A percentile compares a stretch with the other conserved stretches of the same genome.
Evolutionary conservation across 2,888 invertebrate genomes (phyloP).

Genomic region (Deilephila elpenor): DNA sequence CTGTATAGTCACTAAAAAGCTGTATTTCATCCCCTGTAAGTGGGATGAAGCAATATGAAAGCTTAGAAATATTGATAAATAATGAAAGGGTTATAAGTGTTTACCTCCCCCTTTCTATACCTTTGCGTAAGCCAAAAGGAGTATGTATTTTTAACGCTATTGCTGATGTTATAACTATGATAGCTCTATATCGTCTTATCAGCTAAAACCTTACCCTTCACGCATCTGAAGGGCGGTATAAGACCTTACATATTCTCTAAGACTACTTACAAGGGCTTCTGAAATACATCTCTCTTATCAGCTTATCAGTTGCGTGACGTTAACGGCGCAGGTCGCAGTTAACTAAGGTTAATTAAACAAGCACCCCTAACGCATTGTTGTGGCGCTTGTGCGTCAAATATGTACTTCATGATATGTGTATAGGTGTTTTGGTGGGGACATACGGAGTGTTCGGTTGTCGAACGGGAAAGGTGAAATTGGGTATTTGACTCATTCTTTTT

Average conservation of each 20-base stretch:
- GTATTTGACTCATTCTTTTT: no score
- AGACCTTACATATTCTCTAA: background rate
- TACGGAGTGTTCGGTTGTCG: constrained; percentile 34
- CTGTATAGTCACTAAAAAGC: no score
- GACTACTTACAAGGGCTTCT: constrained; percentile 36
- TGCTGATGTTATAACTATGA: no score
- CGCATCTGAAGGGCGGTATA: background rate
- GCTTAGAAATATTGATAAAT: no score
- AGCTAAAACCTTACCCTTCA: no score
- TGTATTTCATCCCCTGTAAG: no score
- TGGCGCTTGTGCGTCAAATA: constrained; percentile 60
- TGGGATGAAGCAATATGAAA: no score
- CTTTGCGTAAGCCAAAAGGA: no score
- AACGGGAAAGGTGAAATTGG: background rate
- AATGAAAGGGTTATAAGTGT: no score
- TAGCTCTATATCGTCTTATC: no score
- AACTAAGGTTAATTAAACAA: constrained; percentile 67
- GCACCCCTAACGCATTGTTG: constrained; percentile 61
- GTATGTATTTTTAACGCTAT: no score
- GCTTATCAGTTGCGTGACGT: constrained; percentile 44
- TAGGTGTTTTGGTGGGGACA: constrained; percentile 50
- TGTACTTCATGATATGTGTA: constrained; percentile 66
- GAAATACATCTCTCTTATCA: constrained; percentile 38
- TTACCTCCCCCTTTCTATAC: no score
- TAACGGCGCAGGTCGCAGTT: constrained; percentile 44